Base-by-base conservation (phyloP, 2,113 vertebrate species). In the Grallaria varia region DNA sequence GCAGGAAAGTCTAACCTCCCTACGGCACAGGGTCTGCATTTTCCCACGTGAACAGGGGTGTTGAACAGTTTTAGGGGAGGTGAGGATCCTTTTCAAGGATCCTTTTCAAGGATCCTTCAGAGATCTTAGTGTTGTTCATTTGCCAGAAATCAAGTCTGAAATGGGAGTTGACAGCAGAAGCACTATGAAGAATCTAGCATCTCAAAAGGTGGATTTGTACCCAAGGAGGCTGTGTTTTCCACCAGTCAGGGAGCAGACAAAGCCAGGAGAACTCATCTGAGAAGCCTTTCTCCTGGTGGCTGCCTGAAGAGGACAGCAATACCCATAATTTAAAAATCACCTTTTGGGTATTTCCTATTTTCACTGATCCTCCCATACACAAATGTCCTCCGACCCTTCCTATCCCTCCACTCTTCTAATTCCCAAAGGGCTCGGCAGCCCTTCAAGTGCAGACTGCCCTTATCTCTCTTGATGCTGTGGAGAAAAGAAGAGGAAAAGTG, bases 21-120 rank as follows among this genome's bases (percentile, higher is more conserved):
- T 45, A 0, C 1, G 1, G 39, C 50, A 45, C 0, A 0, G 68
- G 40, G 13, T 30, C 68, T 45, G 40, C 18, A 7, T 50, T 47
- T 63, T 47, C 62, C 19, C 30, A 30, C 58, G 24, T n/a, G 39
- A 77, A 25, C 3, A 4, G 33, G 33, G 37, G 33, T 53, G 68
- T 2, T 68, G 67, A 59, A 42, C 18, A 58, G 42, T 20, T 52
- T 44, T 30, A 69, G 21, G 11, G 33, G 20, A 45, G 20, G 28
- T 40, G n/a, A 37, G 35, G 37, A 77, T 49, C 50, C 22, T 84
- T 93, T 45, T 39, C 12, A 30, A 42, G 55, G 35, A 35, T 56
- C 24, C 31, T 44, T 60, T n/a, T n/a, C n/a, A 30, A 42, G 55
- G 35, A 35, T 56, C 24, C 31, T 44, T 60, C 63, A 50, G 60